Evolutionary conservation across 64 coral and sea anemone species (phyloP).

Genomic region (Cladopsammia gracilis): DNA sequence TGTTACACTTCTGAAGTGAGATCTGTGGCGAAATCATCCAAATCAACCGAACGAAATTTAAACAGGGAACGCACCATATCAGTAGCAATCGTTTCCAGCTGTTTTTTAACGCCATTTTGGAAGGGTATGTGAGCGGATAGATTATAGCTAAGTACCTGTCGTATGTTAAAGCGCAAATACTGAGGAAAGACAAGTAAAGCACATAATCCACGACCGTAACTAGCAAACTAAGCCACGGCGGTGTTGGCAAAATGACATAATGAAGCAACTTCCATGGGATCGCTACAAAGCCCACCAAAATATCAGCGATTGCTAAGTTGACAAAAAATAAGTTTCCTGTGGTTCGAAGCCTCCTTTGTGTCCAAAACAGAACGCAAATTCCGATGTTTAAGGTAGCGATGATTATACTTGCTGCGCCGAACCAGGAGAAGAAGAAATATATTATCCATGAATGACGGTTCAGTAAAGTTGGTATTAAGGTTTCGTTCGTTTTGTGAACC

Average conservation of each 20-base stretch:
- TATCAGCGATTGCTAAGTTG: conserved; percentile 31
- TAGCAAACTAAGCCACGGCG: not conserved
- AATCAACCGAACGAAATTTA: conserved; percentile 14
- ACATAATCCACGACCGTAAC: conserved; percentile 20
- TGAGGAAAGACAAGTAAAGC: conserved; percentile 16
- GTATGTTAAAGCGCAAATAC: conserved; percentile 47
- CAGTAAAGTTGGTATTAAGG: not conserved
- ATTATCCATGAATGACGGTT: not conserved
- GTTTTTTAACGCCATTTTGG: not conserved
- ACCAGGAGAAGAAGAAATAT: conserved; percentile 6
- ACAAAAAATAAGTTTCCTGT: conserved; percentile 36
- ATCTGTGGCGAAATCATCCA: conserved; percentile 30
- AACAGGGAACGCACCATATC: conserved; percentile 30
- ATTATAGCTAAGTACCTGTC: conserved; percentile 52
- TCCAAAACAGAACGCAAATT: conserved; percentile 18
- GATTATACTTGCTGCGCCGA: not conserved
- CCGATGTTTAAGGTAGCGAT: conserved; percentile 12
- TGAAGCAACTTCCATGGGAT: conserved; percentile 44
- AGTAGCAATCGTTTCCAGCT: conserved; percentile 2
- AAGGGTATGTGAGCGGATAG: conserved; percentile 31
- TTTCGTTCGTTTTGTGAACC: conserved; percentile 14
- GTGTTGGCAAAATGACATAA: not conserved
- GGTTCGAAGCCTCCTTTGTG: conserved; percentile 18
- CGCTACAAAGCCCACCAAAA: conserved; percentile 37
- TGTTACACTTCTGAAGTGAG: not conserved